phyloP scores from a whole-genome alignment of 2,797 vertebrate species.

The Epinephelus awoara region DNA sequence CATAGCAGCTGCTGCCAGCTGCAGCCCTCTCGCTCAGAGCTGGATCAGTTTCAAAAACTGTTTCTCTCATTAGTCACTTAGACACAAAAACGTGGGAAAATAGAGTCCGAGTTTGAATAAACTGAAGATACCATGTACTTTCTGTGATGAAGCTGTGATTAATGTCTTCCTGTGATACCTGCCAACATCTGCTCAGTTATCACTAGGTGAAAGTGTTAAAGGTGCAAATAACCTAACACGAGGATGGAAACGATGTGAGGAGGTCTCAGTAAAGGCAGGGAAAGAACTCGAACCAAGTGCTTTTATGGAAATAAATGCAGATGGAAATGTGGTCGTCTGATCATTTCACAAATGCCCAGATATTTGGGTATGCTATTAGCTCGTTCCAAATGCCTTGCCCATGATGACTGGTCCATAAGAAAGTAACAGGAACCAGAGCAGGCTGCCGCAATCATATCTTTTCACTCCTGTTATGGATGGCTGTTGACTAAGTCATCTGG shows the following conservation, averaged over 20 bases:
- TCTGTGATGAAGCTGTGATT: conserved; percentile 2
- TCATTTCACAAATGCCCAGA: conserved; percentile 69
- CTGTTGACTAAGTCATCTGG: conserved; percentile 42
- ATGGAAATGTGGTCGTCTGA: conserved; percentile 68
- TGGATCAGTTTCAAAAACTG: too few species aligned
- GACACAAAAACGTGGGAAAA: too few species aligned
- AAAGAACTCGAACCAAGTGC: conserved; percentile 48
- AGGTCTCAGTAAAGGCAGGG: conserved; percentile 24
- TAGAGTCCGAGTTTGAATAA: too few species aligned
- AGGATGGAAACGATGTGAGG: background rate
- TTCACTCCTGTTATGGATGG: conserved; percentile 59
- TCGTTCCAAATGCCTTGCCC: conserved; percentile 66
- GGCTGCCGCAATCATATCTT: conserved; percentile 44
- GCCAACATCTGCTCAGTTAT: conserved; percentile 16
- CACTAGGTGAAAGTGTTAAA: conserved; percentile 10
- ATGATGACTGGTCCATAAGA: conserved; percentile 66
- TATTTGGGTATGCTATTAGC: conserved; percentile 66
- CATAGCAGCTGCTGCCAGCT: too few species aligned
- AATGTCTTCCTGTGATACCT: conserved; percentile 13
- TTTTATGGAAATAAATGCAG: conserved; percentile 75
- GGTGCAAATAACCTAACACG: background rate
- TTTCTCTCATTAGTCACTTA: too few species aligned
- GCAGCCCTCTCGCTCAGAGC: too few species aligned
- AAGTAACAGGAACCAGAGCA: conserved; percentile 55
- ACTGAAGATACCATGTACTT: background rate